phyloP scores from a whole-genome alignment of 2,113 vertebrate genomes.

The Canis aureus region DNA sequence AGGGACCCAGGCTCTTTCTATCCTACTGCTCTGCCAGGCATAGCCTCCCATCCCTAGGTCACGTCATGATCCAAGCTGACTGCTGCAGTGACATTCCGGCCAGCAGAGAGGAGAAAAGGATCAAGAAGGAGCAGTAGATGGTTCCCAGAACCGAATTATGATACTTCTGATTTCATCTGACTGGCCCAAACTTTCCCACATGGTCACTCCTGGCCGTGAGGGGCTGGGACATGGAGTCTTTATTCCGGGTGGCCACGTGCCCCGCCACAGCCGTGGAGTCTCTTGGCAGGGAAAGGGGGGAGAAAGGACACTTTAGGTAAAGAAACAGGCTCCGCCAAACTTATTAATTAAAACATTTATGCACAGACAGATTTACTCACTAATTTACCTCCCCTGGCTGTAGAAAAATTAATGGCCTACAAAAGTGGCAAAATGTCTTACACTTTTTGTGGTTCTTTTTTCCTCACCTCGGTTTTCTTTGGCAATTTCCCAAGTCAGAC shows the following conservation, averaged over 20 bases:
- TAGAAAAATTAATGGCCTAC: conserved; percentile 58
- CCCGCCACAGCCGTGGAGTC: neutral
- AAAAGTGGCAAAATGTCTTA: conserved; percentile 50
- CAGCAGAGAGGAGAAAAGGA: neutral
- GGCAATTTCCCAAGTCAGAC: conserved; percentile 59
- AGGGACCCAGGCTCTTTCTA: neutral
- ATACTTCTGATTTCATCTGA: neutral
- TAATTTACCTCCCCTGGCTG: conserved; percentile 42
- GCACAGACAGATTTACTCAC: conserved; percentile 42
- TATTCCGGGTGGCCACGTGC: neutral
- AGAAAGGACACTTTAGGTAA: neutral
- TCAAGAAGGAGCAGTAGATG: neutral
- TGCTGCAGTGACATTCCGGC: neutral
- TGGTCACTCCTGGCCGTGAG: neutral
- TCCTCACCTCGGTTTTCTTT: conserved; percentile 37
- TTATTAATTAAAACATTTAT: conserved; percentile 61
- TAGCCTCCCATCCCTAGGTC: neutral
- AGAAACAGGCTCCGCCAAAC: conserved; percentile 25
- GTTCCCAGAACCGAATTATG: neutral
- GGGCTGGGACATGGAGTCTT: conserved; percentile 30
- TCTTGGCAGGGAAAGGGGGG: neutral
- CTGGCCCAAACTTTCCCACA: neutral
- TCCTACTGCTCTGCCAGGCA: neutral
- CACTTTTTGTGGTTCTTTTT: conserved; percentile 43
- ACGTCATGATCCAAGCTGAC: neutral